A percentile compares a stretch with the other conserved stretches of the same genome.
phyloP scores from a whole-genome alignment of 2,888 invertebrate genomes.

The Chalcis sispes region DNA sequence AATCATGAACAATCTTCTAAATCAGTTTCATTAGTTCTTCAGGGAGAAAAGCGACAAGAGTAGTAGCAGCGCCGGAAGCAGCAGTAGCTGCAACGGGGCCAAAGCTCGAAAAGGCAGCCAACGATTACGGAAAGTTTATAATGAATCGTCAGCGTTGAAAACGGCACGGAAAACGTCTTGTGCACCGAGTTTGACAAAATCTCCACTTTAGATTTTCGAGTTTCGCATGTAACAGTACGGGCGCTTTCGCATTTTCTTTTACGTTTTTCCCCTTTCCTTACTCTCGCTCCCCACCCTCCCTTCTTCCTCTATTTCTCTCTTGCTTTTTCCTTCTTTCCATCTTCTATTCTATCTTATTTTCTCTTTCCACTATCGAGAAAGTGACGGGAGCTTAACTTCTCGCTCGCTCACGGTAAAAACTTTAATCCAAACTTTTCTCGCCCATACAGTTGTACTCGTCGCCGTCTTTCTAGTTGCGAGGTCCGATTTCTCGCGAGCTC shows the following conservation, averaged over 20 bases:
- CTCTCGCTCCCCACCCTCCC: background rate
- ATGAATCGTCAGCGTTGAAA: slow-evolving; percentile 52
- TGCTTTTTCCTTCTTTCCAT: no score
- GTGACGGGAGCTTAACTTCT: background rate
- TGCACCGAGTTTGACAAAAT: slow-evolving; percentile 48
- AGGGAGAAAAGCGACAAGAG: background rate
- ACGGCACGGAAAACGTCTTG: slow-evolving; percentile 10
- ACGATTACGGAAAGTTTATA: slow-evolving; percentile 50
- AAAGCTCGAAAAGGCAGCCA: slow-evolving; percentile 16
- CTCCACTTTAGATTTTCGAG: slow-evolving; percentile 53
- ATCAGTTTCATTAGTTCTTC: slow-evolving; percentile 50
- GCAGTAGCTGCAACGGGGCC: no score
- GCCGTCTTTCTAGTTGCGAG: slow-evolving; percentile 62
- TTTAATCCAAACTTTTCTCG: slow-evolving; percentile 69
- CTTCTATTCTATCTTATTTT: background rate
- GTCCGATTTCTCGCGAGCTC: slow-evolving; percentile 9
- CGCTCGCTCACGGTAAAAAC: slow-evolving; percentile 60
- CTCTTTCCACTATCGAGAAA: background rate
- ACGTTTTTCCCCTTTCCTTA: slow-evolving; percentile 13
- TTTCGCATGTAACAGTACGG: slow-evolving; percentile 36
- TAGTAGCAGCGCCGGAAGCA: no score
- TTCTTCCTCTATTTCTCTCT: no score
- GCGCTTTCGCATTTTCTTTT: background rate
- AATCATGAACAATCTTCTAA: slow-evolving; percentile 47
- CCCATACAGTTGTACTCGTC: slow-evolving; percentile 51